Conservation (phyloP, 1,140 invertebrate genomes). For the Ericerus pela region DNA sequence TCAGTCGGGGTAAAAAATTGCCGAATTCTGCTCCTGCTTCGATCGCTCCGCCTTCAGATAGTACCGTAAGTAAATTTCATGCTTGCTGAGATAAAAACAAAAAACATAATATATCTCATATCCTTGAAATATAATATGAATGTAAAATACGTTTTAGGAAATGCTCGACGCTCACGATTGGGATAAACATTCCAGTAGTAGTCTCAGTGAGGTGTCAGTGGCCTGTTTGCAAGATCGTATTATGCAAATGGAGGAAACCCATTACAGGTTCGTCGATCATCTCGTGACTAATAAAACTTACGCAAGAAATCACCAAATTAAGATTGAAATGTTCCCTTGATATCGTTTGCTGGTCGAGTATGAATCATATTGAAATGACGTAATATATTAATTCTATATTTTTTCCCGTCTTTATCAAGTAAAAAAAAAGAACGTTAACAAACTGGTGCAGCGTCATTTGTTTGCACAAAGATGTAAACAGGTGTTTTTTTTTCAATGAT, state of each 20-base stretch:
- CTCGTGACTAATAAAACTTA: too few species aligned
- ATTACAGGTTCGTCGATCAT: conserved; percentile 43
- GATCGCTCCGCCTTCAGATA: conserved; percentile 30
- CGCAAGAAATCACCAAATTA: too few species aligned
- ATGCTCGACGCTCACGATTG: conserved; percentile 57
- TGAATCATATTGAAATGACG: too few species aligned
- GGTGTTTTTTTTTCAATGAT: too few species aligned
- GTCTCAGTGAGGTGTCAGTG: conserved; percentile 74
- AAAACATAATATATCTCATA: background rate
- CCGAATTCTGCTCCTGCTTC: conserved; percentile 42
- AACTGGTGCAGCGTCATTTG: too few species aligned
- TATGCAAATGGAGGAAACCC: conserved; percentile 75
- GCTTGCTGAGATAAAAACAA: background rate
- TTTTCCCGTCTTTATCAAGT: too few species aligned
- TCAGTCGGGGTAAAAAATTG: conserved; percentile 10
- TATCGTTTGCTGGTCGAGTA: too few species aligned
- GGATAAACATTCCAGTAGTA: conserved; percentile 73
- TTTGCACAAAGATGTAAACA: too few species aligned
- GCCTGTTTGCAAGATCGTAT: conserved; percentile 84
- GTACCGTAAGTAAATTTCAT: conserved; percentile 24
- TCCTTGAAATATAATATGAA: background rate
- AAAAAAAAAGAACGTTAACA: too few species aligned
- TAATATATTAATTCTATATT: too few species aligned
- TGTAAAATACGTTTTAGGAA: conserved; percentile 32
- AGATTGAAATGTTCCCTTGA: too few species aligned